Evolutionary conservation across 2,888 invertebrate species (phyloP), one percentile per base, ranked within the genome.

Genomic region (Drosophila kambysellisi): DNA sequence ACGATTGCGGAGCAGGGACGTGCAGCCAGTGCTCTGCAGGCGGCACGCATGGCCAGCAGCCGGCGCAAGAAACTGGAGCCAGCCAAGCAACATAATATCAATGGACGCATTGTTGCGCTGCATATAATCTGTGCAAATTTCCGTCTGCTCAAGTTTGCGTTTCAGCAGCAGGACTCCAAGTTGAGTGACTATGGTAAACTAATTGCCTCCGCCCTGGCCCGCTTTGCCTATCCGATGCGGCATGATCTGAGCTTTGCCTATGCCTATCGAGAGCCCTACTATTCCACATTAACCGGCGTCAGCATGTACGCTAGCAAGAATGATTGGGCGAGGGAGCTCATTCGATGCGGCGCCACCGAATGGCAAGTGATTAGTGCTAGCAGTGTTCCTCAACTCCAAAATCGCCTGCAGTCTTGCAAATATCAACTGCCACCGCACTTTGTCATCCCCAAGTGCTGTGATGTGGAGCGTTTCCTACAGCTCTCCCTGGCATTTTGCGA

Each of bases 201-300:
- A 83, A 95, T 98, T 74, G 95, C 97, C 17, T 96, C 97, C 90
- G 96, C 97, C 0, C 93, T 98, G 54, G 94, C 98, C 48, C 97
- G 97, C 93, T 97, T 98, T 94, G 96, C 97, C 2, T 98, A 96
- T 93, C 98, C 98, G 5, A 96, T 96, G 82, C 95, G 96, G 39
- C 97, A 98, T 92, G 96, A 97, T 91, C 94, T 98, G 50, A 95
- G 98, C 67, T 99, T 98, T 94, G 97, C 97, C 8, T 98, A 97
- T 93, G 97, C 97, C 92, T 91, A 91, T 35, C 82, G 87, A 0
- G 92, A 92, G 68, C 88, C 88, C 4, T 92, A 93, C 69, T 92
- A 93, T 59, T 92, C 92, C 32, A 91, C 92, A 4, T 63, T 93
- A 20, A 78, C 75, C 1, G 84, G 89, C 3, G 91, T 93, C 3